Conservation (phyloP, 2,888 invertebrate species). For the Drosophila hamatofila region DNA sequence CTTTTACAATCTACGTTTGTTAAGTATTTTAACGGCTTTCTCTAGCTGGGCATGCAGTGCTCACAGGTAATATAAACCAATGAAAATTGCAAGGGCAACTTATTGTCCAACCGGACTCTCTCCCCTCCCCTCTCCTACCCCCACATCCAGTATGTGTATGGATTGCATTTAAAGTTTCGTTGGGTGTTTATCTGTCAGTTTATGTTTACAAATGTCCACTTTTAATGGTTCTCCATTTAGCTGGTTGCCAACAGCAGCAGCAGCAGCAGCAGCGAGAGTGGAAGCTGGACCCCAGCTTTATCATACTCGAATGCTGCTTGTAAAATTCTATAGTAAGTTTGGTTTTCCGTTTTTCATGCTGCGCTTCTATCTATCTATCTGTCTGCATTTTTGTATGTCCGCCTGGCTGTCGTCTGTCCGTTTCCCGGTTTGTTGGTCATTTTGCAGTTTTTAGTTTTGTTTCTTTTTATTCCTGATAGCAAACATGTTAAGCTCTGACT, state of each 20-base stretch:
- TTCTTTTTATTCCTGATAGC: not conserved
- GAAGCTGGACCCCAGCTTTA: constrained; percentile 33
- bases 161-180: constrained; percentile 53
- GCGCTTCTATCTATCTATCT: constrained; percentile 19
- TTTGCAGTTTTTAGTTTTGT: constrained; percentile 10
- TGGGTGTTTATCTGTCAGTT: constrained; percentile 81
- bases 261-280: not conserved
- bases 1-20: constrained; percentile 82
- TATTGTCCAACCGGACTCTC: constrained; percentile 22
- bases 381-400: constrained; percentile 8
- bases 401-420: constrained; percentile 11
- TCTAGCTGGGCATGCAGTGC: constrained; percentile 39
- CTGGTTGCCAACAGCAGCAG: constrained; percentile 29
- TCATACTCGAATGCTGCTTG: constrained; percentile 45
- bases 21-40: constrained; percentile 82
- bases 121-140: not conserved
- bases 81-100: constrained; percentile 77
- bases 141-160: not conserved
- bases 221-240: constrained; percentile 78
- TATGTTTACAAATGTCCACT: constrained; percentile 80
- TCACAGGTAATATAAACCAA: constrained; percentile 70
- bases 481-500: constrained; percentile 21
- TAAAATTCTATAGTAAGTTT: constrained; percentile 55
- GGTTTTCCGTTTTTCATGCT: constrained; percentile 52
- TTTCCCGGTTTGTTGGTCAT: constrained; percentile 18